Evolutionary conservation across 2,113 vertebrate genomes (phyloP).

Genomic region (Clarias magur): DNA sequence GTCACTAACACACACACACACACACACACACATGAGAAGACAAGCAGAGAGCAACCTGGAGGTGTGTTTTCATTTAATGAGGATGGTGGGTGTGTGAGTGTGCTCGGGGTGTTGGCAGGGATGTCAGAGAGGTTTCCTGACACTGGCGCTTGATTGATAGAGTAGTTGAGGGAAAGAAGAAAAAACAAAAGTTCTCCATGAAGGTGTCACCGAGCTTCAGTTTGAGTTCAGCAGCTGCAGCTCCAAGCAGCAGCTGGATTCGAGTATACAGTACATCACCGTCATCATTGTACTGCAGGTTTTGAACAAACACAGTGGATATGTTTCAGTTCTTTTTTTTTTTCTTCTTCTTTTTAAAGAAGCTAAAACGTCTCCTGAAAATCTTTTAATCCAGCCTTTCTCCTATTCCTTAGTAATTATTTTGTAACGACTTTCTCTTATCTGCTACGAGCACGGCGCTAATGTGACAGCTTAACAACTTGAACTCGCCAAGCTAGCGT

Average conservation of each 20-base stretch:
- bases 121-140: slow-evolving; percentile 48
- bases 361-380: neutral
- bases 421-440: slow-evolving; percentile 57
- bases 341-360: neutral
- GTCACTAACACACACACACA: slow-evolving; percentile 43
- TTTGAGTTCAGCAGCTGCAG: slow-evolving; percentile 51
- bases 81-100: slow-evolving; percentile 26
- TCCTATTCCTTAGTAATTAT: slow-evolving; percentile 5
- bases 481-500: slow-evolving; percentile 10
- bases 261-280: slow-evolving; percentile 43
- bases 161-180: slow-evolving; percentile 24
- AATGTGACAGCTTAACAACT: slow-evolving; percentile 60
- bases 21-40: slow-evolving; percentile 33
- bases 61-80: slow-evolving; percentile 58
- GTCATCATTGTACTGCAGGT: neutral
- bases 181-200: slow-evolving; percentile 48
- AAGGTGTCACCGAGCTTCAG: slow-evolving; percentile 53
- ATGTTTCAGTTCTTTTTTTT: neutral
- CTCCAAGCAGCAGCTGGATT: slow-evolving; percentile 38
- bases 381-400: slow-evolving; percentile 11
- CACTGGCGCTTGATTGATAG: slow-evolving; percentile 59
- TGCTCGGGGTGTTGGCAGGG: slow-evolving; percentile 34
- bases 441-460: slow-evolving; percentile 49
- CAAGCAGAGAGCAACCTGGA: slow-evolving; percentile 45
- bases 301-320: neutral